phyloP scores from a whole-genome alignment of 2,888 invertebrate species.

The Vanessa cardui region DNA sequence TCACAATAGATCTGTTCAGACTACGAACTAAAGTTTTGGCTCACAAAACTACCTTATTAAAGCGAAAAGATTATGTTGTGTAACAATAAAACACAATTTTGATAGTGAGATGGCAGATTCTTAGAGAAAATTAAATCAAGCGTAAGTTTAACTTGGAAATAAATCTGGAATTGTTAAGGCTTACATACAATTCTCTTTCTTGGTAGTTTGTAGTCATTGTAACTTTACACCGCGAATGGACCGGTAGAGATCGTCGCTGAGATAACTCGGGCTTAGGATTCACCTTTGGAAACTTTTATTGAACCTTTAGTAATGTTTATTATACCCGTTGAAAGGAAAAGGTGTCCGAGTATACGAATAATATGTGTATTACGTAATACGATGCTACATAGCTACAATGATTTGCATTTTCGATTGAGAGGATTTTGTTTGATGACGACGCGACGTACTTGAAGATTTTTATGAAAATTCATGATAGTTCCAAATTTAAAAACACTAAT shows the following conservation, averaged over 20 bases:
- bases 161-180: slow-evolving; percentile 53
- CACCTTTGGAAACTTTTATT: slow-evolving; percentile 51
- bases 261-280: slow-evolving; percentile 68
- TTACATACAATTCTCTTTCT: slow-evolving; percentile 58
- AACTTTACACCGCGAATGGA: slow-evolving; percentile 58
- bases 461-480: background rate
- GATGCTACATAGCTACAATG: slow-evolving; percentile 6
- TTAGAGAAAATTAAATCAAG: slow-evolving; percentile 65
- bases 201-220: slow-evolving; percentile 59
- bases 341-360: slow-evolving; percentile 6
- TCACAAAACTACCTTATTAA: slow-evolving; percentile 36
- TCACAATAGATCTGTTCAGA: slow-evolving; percentile 8
- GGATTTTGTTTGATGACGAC: background rate
- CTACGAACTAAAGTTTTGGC: slow-evolving; percentile 1
- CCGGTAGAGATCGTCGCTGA: slow-evolving; percentile 60
- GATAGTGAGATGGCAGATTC: slow-evolving; percentile 32
- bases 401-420: slow-evolving; percentile 43
- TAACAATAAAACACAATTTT: slow-evolving; percentile 48
- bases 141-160: slow-evolving; percentile 66
- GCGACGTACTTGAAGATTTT: background rate
- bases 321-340: slow-evolving; percentile 28
- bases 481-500: background rate
- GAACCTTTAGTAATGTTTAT: slow-evolving; percentile 45
- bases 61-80: slow-evolving; percentile 20
- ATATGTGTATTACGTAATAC: slow-evolving; percentile 11